Percentiles rank a stretch among this genome's conserved stretches.
These are phyloP conservation scores for Merops nubicus DNA, from an alignment of 2,113 vertebrate species.

Conservation along the genomic window DNA sequence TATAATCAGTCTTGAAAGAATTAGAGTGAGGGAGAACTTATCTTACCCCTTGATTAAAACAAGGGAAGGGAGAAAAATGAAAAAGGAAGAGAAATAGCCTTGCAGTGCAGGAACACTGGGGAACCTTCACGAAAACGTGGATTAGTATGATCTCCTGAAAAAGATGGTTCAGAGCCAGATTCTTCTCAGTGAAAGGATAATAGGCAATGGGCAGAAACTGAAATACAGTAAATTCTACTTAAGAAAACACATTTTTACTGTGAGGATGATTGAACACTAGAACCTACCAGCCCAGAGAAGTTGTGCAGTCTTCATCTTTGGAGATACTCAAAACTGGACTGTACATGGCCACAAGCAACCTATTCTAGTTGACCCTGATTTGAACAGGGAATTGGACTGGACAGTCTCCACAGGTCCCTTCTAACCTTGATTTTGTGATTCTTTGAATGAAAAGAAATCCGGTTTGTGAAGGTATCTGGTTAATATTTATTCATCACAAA, in stretches of 20 bases:
- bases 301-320: neutral
- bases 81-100: neutral
- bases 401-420: neutral
- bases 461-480: neutral
- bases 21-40: neutral
- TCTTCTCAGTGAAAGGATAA: neutral
- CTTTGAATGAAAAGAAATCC: neutral
- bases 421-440: neutral
- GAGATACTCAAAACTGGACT: neutral
- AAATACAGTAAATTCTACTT: neutral
- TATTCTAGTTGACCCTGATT: neutral
- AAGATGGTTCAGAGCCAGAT: neutral
- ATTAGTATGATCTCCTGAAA: neutral
- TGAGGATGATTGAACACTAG: neutral
- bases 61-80: neutral
- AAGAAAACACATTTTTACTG: neutral
- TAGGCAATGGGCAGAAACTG: neutral
- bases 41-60: neutral
- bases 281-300: neutral
- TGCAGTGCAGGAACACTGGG: neutral
- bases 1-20: neutral
- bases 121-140: neutral
- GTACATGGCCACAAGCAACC: neutral
- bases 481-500: neutral
- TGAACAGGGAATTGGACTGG: neutral